Conservation (phyloP, 2,797 vertebrate species). For the Percopsis omiscomaycus region DNA sequence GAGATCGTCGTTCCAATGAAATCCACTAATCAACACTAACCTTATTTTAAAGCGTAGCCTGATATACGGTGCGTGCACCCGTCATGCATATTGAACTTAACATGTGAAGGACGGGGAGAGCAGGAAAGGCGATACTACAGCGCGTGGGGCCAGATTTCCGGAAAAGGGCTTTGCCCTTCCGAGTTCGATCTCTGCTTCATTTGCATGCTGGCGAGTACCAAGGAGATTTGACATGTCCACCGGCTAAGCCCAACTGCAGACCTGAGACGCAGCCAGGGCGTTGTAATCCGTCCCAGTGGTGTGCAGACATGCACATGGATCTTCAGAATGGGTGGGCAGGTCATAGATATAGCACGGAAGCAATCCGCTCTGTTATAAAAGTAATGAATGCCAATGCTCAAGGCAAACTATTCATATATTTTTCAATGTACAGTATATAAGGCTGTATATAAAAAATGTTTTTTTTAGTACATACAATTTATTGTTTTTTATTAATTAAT, state of each 20-base stretch:
- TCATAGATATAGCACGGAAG: background rate
- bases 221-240: slow-evolving; percentile 18
- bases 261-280: background rate
- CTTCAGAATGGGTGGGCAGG: background rate
- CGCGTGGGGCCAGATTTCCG: slow-evolving; percentile 35
- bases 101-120: slow-evolving; percentile 58
- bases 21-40: slow-evolving; percentile 70
- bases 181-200: slow-evolving; percentile 19
- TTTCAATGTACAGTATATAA: too few species aligned
- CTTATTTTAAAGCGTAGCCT: slow-evolving; percentile 72
- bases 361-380: background rate
- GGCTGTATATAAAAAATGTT: too few species aligned
- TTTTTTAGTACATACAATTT: too few species aligned
- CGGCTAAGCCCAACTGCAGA: slow-evolving; percentile 17
- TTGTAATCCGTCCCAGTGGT: background rate
- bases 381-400: background rate
- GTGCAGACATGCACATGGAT: background rate
- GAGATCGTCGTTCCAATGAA: slow-evolving; percentile 67
- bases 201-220: slow-evolving; percentile 17
- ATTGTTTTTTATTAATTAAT: too few species aligned
- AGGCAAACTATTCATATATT: background rate
- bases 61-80: slow-evolving; percentile 62
- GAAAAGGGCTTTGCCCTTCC: slow-evolving; percentile 14
- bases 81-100: slow-evolving; percentile 64
- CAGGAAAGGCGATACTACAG: slow-evolving; percentile 4